Percentiles rank a stretch among this genome's conserved stretches.
phyloP scores from a whole-genome alignment of 2,888 invertebrate genomes.

The Hypena proboscidalis region DNA sequence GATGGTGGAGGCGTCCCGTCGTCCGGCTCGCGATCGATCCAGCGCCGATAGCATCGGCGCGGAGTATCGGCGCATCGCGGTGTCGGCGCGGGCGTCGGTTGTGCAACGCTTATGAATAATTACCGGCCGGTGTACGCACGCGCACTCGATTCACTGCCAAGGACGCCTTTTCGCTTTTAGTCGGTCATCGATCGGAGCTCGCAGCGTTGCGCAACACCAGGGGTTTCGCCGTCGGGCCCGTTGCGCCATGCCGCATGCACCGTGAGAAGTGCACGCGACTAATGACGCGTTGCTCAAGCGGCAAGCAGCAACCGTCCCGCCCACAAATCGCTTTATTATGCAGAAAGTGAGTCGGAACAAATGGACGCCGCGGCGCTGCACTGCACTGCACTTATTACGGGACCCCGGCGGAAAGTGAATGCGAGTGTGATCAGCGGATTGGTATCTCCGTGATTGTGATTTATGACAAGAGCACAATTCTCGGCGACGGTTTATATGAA shows the following conservation, averaged over 20 bases:
- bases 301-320: slow-evolving; percentile 40
- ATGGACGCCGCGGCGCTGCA: slow-evolving; percentile 44
- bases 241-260: slow-evolving; percentile 52
- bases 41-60: slow-evolving; percentile 58
- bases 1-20: slow-evolving; percentile 46
- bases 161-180: slow-evolving; percentile 74
- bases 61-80: slow-evolving; percentile 39
- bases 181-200: slow-evolving; percentile 60
- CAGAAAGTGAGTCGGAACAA: slow-evolving; percentile 65
- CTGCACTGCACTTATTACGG: slow-evolving; percentile 48
- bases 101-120: slow-evolving; percentile 70
- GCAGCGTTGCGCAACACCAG: slow-evolving; percentile 55
- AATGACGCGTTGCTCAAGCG: slow-evolving; percentile 58
- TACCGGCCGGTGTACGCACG: slow-evolving; percentile 60
- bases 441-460: slow-evolving; percentile 61
- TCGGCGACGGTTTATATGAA: slow-evolving; percentile 40
- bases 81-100: slow-evolving; percentile 51
- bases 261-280: slow-evolving; percentile 50
- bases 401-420: slow-evolving; percentile 56
- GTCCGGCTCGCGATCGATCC: slow-evolving; percentile 48
- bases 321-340: slow-evolving; percentile 68
- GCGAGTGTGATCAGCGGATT: slow-evolving; percentile 43
- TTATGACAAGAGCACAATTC: slow-evolving; percentile 44
- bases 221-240: slow-evolving; percentile 56
- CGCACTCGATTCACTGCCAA: slow-evolving; percentile 70